These are phyloP conservation scores for Labeo catla DNA, from an alignment of 2,113 vertebrate genomes.

Conservation along the genomic window DNA sequence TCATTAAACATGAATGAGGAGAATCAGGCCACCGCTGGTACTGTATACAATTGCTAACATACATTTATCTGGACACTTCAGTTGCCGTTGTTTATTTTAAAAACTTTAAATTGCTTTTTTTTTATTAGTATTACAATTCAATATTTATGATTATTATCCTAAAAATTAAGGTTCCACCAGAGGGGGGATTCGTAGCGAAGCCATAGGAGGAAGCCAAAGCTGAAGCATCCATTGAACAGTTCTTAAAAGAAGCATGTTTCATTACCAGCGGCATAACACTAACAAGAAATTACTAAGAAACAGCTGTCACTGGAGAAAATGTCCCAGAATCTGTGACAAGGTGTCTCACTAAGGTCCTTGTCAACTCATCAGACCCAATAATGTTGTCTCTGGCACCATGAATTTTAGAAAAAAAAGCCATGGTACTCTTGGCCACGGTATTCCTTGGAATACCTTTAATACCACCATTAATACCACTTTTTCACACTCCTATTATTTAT, in stretches of 20 bases:
- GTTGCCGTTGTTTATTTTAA: neutral
- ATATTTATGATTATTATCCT: neutral
- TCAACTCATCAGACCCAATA: neutral
- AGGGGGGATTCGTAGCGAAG: neutral
- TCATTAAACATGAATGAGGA: slow-evolving; percentile 43
- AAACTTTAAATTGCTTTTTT: neutral
- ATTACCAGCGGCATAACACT: neutral
- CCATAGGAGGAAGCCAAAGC: neutral
- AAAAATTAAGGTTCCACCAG: neutral
- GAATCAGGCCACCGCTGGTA: slow-evolving; percentile 14
- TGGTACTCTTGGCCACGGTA: neutral
- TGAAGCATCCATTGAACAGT: neutral
- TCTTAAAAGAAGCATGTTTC: neutral
- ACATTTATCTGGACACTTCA: neutral
- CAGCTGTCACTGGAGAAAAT: neutral
- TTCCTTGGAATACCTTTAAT: neutral
- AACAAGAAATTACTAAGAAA: neutral
- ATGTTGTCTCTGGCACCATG: neutral
- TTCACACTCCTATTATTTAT: no score
- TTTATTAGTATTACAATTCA: neutral
- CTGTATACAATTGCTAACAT: slow-evolving; percentile 6
- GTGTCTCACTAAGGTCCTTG: neutral
- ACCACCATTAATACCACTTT: no score
- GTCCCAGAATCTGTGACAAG: neutral
- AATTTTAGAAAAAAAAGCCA: neutral